Evolutionary conservation across 2,113 vertebrate genomes (phyloP).

Genomic region (Callorhinus ursinus): DNA sequence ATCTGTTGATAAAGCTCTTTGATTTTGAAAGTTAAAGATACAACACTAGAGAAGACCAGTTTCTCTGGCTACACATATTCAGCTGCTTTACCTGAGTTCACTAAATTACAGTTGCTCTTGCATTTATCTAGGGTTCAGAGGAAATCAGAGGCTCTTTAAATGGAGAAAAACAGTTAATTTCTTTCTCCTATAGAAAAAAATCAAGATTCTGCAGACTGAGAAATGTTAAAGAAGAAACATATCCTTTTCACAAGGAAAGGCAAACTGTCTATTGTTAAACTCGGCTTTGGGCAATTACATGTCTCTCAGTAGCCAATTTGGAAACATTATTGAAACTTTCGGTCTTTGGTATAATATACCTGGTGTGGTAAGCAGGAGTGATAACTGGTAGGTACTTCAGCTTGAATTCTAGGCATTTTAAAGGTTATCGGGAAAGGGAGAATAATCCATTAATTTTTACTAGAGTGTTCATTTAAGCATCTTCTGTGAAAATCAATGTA

Average conservation of each 20-base stretch:
- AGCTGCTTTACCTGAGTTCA: neutral
- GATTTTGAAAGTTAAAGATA: slow-evolving; percentile 31
- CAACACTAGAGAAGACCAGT: neutral
- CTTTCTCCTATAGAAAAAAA: neutral
- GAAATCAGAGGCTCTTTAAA: neutral
- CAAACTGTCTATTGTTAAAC: slow-evolving; percentile 18
- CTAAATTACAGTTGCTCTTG: slow-evolving; percentile 34
- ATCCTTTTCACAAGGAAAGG: neutral
- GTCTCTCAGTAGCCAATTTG: slow-evolving; percentile 21
- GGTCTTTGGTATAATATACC: slow-evolving; percentile 59
- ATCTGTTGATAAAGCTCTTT: neutral
- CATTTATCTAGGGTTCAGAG: neutral
- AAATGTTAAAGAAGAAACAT: neutral
- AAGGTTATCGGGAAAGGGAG: slow-evolving; percentile 53
- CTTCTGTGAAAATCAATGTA: slow-evolving; percentile 77
- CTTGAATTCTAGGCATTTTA: slow-evolving; percentile 39
- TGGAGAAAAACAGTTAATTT: slow-evolving; percentile 11
- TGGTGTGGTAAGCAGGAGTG: neutral
- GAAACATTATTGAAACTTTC: slow-evolving; percentile 56
- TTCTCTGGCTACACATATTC: neutral
- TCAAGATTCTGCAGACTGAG: slow-evolving; percentile 55
- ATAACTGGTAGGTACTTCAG: slow-evolving; percentile 37
- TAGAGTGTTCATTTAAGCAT: slow-evolving; percentile 64
- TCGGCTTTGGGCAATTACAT: slow-evolving; percentile 56
- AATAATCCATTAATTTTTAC: slow-evolving; percentile 72